A percentile compares a stretch with the other conserved stretches of the same genome.
These are phyloP conservation scores for Drymonia ruficornis DNA, from an alignment of 2,888 invertebrate species.

Conservation along the genomic window DNA sequence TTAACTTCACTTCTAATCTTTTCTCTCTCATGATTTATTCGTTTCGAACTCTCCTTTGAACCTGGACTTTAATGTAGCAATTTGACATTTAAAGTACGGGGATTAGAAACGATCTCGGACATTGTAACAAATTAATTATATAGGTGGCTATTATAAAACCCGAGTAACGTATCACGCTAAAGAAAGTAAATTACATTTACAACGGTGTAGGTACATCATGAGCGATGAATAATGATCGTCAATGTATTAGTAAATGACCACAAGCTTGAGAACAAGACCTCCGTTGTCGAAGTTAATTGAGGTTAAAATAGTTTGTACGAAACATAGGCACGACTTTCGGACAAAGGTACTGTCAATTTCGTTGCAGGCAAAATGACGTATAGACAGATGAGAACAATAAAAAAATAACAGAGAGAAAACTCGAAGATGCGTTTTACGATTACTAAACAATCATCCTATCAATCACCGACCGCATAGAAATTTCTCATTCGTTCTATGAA, in stretches of 20 bases:
- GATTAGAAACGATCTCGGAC: conserved; percentile 48
- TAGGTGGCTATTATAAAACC: conserved; percentile 47
- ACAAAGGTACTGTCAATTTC: conserved; percentile 71
- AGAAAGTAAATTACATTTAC: conserved; percentile 70
- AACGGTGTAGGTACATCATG: conserved; percentile 54
- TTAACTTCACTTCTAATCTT: conserved; percentile 77
- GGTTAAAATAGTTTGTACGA: conserved; percentile 65
- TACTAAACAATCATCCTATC: conserved; percentile 41
- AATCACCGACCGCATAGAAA: conserved; percentile 22
- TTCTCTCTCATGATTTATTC: conserved; percentile 73
- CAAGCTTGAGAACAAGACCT: conserved; percentile 63
- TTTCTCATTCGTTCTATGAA: too few species aligned
- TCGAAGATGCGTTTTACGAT: conserved; percentile 50
- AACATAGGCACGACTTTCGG: conserved; percentile 64
- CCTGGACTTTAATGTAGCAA: conserved; percentile 31
- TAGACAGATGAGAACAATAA: conserved; percentile 55
- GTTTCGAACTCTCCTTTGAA: conserved; percentile 38
- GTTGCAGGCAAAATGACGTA: conserved; percentile 45
- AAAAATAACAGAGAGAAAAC: conserved; percentile 63
- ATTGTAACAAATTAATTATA: conserved; percentile 57
- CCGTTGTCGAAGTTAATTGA: conserved; percentile 70
- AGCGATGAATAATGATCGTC: conserved; percentile 69
- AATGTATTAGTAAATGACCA: conserved; percentile 71
- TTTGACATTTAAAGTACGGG: conserved; percentile 45
- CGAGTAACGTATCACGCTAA: conserved; percentile 57